Evolutionary conservation across 2,888 invertebrate genomes (phyloP), one percentile per base, ranked within the genome.

Genomic region (Xestia rhomboidea): DNA sequence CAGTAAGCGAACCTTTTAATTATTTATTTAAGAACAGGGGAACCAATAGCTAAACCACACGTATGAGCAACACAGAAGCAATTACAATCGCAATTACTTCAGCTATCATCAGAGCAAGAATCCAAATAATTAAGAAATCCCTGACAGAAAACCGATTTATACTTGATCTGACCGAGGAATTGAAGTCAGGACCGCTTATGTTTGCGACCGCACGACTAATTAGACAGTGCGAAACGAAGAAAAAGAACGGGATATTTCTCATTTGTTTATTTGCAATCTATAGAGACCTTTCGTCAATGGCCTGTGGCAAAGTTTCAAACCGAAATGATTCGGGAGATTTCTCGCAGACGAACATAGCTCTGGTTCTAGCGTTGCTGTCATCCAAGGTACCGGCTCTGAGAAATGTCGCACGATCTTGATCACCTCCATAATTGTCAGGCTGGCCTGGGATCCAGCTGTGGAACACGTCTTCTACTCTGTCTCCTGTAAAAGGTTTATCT

Each of bases 281-380:
- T n/a, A 49, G 2, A 11, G 41, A 41, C 57, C 27, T 57, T 5
- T 24, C 41, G 5, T 34, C 30, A 30, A 64, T 34, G 8, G 1
- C 41, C 30, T 18, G 27, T 6, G 63, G 54, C 21, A 24, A 2
- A 15, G 10, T 8, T 30, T 78, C 77, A 51, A 76, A 82, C 8
- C 3, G 46, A 30, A n/a, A 41, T 24, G 38, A 27, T 18, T 81
- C 30, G n/a, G 79, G 79, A 46, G 76, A 67, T 34, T 82, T 79
- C 38, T 79, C 79, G 30, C 79, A 79, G 44, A 79, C 82, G n/a
- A 79, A 79, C 76, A 30, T 76, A 30, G n/a, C 15, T 46, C 21
- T 79, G 13, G 1, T 8, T 5, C 0, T 24, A 4, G 41, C 21
- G 10, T 0, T 8, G 18, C 0, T 0, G 30, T 62, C 74, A n/a